A percentile compares a stretch with the other conserved stretches of the same genome.
phyloP scores from a whole-genome alignment of 2,113 vertebrate species.

The Mixornis gularis region DNA sequence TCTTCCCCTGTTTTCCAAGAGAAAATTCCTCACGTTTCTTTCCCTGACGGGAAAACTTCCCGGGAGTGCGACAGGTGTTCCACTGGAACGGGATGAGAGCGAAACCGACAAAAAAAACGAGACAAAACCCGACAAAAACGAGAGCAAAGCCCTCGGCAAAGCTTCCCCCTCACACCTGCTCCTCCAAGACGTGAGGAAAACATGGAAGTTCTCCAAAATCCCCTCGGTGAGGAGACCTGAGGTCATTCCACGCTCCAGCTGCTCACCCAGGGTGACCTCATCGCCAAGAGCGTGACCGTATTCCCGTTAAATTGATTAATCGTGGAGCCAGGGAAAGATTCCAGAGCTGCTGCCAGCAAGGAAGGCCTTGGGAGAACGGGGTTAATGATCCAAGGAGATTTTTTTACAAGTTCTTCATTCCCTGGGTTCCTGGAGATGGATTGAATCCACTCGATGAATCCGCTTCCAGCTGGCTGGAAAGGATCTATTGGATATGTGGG shows the following conservation, averaged over 20 bases:
- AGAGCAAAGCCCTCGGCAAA: neutral
- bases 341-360: neutral
- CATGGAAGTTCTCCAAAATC: neutral
- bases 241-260: constrained; percentile 16
- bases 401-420: neutral
- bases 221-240: neutral
- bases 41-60: rapidly evolving
- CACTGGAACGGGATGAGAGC: neutral
- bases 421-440: neutral
- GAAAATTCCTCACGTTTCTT: neutral
- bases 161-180: neutral
- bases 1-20: neutral
- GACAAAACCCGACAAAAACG: too few relatives aligned
- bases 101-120: neutral
- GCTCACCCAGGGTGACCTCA: constrained; percentile 53
- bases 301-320: constrained; percentile 38
- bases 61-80: neutral
- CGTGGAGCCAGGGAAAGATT: neutral
- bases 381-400: neutral
- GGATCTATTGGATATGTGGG: neutral
- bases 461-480: neutral
- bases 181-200: neutral
- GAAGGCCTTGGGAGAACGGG: neutral
- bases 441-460: neutral
- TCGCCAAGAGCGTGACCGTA: neutral